phyloP scores from a whole-genome alignment of 2,797 vertebrate species.

The Echiichthys vipera region DNA sequence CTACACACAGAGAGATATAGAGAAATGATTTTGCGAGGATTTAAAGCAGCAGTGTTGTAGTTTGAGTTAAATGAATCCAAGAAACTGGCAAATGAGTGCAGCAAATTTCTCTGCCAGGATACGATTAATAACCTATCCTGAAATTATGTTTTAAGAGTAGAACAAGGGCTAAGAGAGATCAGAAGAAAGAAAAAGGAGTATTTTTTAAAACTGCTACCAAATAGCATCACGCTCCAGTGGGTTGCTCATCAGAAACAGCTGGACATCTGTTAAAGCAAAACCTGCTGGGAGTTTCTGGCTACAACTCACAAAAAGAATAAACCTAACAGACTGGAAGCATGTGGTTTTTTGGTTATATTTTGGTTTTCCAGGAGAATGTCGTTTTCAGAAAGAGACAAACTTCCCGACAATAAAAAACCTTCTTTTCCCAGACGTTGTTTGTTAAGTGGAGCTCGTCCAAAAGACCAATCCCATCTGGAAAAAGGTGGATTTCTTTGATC shows the following conservation, averaged over 20 bases:
- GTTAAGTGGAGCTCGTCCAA: no score
- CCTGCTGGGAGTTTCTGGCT: slow-evolving; percentile 17
- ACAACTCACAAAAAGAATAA: not conserved
- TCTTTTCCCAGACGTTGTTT: not conserved
- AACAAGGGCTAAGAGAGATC: not conserved
- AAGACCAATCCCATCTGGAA: not conserved
- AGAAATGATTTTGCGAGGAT: no score
- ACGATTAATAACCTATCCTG: not conserved
- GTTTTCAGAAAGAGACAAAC: not conserved
- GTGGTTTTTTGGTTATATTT: not conserved
- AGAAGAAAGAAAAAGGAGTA: not conserved
- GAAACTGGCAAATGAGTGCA: not conserved
- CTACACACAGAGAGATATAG: no score
- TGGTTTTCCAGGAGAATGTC: not conserved
- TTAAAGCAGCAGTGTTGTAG: no score
- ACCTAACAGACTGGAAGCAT: not conserved
- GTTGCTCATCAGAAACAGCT: slow-evolving; percentile 14
- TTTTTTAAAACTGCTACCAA: not conserved
- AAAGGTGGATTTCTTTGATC: not conserved
- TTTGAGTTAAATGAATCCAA: not conserved
- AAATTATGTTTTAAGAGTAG: not conserved
- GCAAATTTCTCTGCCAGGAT: not conserved
- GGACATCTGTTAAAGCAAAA: not conserved
- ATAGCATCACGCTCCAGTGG: not conserved
- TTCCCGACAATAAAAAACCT: not conserved